Conservation (phyloP, 2,797 vertebrate species). For the Somateria mollissima region DNA sequence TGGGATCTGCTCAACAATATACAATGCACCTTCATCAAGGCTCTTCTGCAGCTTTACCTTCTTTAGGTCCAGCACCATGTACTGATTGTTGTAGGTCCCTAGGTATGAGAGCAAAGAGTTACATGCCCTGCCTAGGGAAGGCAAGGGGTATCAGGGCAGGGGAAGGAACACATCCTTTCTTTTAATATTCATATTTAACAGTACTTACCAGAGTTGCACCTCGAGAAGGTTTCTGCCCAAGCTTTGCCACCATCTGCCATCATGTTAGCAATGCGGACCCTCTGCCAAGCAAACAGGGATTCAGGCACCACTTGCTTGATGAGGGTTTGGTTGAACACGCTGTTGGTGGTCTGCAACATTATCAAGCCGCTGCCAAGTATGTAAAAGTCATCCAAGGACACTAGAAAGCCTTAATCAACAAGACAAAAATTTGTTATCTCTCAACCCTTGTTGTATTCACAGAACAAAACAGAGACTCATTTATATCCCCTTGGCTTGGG, state of each 20-base stretch:
- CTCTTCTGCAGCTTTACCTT: conserved; percentile 82
- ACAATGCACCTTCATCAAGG: conserved; percentile 84
- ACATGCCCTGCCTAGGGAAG: not conserved
- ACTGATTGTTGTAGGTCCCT: conserved; percentile 97
- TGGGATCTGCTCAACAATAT: conserved; percentile 92
- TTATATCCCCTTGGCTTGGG: no score
- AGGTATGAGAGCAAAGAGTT: not conserved
- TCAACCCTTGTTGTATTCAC: not conserved
- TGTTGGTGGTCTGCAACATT: conserved; percentile 92
- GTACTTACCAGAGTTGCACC: conserved; percentile 87
- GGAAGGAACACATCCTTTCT: not conserved
- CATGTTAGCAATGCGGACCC: conserved; percentile 89
- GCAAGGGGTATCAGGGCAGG: not conserved
- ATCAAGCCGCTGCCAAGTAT: conserved; percentile 84
- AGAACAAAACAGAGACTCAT: not conserved
- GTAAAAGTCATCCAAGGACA: conserved; percentile 90
- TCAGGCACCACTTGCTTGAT: conserved; percentile 78
- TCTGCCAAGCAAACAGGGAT: conserved; percentile 90
- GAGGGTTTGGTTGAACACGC: conserved; percentile 85
- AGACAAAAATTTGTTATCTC: not conserved
- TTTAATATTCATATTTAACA: not conserved
- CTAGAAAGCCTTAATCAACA: conserved; percentile 84
- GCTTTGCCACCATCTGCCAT: conserved; percentile 83
- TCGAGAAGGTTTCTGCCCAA: conserved; percentile 88
- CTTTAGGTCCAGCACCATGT: conserved; percentile 92